These are phyloP conservation scores for Myiagra hebetior DNA, from an alignment of 2,113 vertebrate species.

Conservation along the genomic window DNA sequence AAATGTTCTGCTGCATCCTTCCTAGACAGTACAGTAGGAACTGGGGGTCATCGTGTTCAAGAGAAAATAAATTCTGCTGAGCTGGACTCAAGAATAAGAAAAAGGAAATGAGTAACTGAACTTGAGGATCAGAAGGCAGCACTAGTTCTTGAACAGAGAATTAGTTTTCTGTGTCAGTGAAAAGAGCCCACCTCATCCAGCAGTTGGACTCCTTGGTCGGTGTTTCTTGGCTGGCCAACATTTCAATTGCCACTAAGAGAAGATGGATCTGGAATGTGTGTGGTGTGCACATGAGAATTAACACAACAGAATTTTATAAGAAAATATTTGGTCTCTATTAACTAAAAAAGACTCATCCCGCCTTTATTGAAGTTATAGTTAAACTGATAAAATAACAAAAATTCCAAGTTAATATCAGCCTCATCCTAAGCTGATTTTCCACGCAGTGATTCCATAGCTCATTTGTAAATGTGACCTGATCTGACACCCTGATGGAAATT, in stretches of 20 bases:
- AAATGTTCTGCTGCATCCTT: background rate
- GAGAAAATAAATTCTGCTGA: background rate
- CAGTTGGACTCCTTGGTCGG: background rate
- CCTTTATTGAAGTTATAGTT: background rate
- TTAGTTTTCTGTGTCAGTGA: background rate
- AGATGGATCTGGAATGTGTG: background rate
- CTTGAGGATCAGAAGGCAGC: background rate
- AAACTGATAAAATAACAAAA: background rate
- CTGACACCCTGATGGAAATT: background rate
- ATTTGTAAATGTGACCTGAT: background rate
- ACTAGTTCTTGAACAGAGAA: background rate
- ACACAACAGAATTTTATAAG: background rate
- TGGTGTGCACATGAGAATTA: background rate
- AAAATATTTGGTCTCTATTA: background rate
- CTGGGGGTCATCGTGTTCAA: background rate
- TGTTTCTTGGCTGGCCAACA: background rate
- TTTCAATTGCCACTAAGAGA: background rate
- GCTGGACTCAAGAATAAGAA: background rate
- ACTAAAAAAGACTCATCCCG: rapidly evolving
- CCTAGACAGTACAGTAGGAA: background rate
- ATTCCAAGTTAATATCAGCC: background rate
- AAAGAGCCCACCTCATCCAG: background rate
- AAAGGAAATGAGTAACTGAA: background rate
- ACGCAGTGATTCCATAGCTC: background rate
- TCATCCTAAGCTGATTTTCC: background rate